Evolutionary conservation across 2,888 invertebrate genomes (phyloP).

Genomic region (Eupithecia centaureata): DNA sequence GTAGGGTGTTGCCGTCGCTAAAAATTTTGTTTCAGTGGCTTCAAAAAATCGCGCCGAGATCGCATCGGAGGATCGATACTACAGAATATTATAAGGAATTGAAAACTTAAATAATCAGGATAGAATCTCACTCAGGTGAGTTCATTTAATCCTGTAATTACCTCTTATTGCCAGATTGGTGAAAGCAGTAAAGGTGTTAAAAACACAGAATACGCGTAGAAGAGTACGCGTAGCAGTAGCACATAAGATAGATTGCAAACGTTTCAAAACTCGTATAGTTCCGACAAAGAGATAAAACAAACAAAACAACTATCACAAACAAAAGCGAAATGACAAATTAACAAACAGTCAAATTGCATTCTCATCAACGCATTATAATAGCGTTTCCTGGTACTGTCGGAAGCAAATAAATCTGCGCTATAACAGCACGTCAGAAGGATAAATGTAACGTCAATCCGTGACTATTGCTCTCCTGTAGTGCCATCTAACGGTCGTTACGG

Average conservation of each 20-base stretch:
- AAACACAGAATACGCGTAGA: too few relatives aligned
- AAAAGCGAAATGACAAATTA: conserved; percentile 55
- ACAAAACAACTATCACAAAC: conserved; percentile 26
- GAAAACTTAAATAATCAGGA: too few relatives aligned
- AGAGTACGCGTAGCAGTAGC: too few relatives aligned
- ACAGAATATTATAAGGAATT: too few relatives aligned
- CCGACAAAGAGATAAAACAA: conserved; percentile 7
- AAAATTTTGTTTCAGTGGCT: too few relatives aligned
- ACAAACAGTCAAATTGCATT: conserved; percentile 58
- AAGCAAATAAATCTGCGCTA: conserved; percentile 78
- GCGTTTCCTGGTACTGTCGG: conserved; percentile 72
- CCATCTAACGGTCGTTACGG: conserved; percentile 56
- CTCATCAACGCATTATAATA: conserved; percentile 74
- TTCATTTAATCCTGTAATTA: too few relatives aligned
- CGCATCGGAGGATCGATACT: too few relatives aligned
- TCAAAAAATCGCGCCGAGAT: too few relatives aligned
- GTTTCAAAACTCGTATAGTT: not conserved
- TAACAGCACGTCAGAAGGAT: conserved; percentile 73
- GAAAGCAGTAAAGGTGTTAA: too few relatives aligned
- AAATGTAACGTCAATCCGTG: conserved; percentile 79
- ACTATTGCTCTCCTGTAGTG: conserved; percentile 63
- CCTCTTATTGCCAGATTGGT: too few relatives aligned
- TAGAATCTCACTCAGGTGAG: too few relatives aligned
- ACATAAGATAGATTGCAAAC: not conserved
- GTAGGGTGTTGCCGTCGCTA: too few relatives aligned